Evolutionary conservation across 2,888 invertebrate genomes (phyloP).

Genomic region (Pachymerium ferrugineum): DNA sequence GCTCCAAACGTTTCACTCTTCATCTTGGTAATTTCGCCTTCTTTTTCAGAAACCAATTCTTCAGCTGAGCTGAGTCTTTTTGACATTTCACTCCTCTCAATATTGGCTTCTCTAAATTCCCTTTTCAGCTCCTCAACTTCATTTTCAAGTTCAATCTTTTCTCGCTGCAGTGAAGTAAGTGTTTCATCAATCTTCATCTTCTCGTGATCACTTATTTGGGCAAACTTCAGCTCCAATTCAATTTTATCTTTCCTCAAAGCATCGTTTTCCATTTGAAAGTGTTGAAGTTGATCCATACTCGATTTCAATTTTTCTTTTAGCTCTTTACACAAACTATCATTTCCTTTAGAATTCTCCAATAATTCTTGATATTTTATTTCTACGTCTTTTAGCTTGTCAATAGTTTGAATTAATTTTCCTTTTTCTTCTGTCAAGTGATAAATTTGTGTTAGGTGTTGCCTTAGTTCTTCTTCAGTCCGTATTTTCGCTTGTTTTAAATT

Average conservation of each 20-base stretch:
- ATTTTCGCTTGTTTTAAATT: slow-evolving; percentile 35
- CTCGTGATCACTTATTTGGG: background rate
- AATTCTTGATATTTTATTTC: background rate
- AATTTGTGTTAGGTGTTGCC: background rate
- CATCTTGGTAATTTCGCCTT: background rate
- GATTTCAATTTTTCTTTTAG: background rate
- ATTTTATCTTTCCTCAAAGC: slow-evolving; percentile 24
- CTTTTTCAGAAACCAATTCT: background rate
- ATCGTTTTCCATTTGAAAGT: background rate
- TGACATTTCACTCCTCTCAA: background rate
- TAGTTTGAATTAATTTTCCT: slow-evolving; percentile 51
- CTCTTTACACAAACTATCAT: background rate
- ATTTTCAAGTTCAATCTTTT: background rate
- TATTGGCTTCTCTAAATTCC: background rate
- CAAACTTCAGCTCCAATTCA: slow-evolving; percentile 24
- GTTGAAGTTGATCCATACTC: background rate
- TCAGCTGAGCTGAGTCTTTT: background rate
- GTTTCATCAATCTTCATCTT: background rate
- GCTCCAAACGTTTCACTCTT: background rate
- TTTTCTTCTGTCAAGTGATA: slow-evolving; percentile 47
- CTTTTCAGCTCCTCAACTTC: background rate
- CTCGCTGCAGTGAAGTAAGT: too few relatives aligned
- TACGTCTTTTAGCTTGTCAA: slow-evolving; percentile 45
- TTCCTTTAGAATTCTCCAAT: background rate
- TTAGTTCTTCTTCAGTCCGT: slow-evolving; percentile 35